Percentiles rank a stretch among this genome's conserved stretches.
These are phyloP conservation scores for Leucoraja ocellata DNA, from an alignment of 2,797 vertebrate species.

Conservation along the genomic window DNA sequence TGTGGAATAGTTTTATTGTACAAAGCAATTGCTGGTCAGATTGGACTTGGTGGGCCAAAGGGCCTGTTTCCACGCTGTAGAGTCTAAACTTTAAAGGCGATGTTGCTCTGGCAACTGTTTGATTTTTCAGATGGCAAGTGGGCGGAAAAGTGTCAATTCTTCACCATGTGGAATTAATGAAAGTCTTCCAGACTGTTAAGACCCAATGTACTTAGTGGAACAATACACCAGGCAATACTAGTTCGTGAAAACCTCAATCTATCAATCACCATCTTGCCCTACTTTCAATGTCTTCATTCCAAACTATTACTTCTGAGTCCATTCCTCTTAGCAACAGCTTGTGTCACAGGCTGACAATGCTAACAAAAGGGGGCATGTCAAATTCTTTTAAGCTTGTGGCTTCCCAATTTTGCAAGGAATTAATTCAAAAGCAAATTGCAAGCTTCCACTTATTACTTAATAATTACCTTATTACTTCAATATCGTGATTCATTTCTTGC, in stretches of 20 bases:
- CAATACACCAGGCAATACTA: background rate
- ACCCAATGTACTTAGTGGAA: conserved; percentile 6
- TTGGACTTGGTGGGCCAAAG: no score
- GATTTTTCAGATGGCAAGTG: background rate
- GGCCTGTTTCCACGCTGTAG: no score
- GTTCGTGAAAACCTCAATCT: conserved; percentile 26
- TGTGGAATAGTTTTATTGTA: no score
- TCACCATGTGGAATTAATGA: conserved; percentile 17
- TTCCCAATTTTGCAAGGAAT: conserved; percentile 14
- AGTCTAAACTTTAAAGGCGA: background rate
- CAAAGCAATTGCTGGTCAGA: no score
- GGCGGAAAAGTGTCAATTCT: background rate
- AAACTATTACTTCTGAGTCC: conserved; percentile 1
- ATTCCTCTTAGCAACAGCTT: conserved; percentile 5
- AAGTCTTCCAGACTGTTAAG: background rate
- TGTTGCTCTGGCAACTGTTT: background rate
- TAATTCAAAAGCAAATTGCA: conserved; percentile 14
- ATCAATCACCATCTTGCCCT: conserved; percentile 34
- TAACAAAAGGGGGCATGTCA: background rate
- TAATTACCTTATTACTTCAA: background rate
- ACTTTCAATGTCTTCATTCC: conserved; percentile 28
- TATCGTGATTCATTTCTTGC: background rate
- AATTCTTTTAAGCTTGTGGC: background rate
- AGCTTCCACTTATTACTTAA: background rate
- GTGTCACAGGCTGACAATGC: conserved; percentile 17